Base-by-base conservation (phyloP, 2,888 invertebrate genomes). In the Yponomeuta evonymella region DNA sequence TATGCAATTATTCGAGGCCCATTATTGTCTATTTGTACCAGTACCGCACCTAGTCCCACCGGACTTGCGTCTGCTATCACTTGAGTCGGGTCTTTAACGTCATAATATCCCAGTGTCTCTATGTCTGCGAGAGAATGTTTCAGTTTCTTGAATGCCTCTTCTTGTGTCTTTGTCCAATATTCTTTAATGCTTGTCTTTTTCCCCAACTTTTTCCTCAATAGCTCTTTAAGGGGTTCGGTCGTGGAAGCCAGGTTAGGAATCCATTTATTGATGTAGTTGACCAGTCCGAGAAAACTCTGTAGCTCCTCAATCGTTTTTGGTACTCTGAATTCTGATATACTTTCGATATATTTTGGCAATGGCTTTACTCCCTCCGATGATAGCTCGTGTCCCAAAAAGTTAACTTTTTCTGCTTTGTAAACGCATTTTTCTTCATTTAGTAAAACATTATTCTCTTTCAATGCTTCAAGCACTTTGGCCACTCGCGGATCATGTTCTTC, bases 1-100 rank as follows among this genome's bases (percentile, higher is more conserved):
- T 82, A 87, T 1, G 79, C 77, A 48, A 88, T 84, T 4, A 88
- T 74, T 73, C 79, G 73, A 43, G 75, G 75, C 0, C 75, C 78
- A 43, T 73, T 73, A 0, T 72, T 10, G 30, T 75, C 71, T 5
- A 72, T 72, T 72, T 84, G 83, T 15, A 78, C 76, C 12, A 83
- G 70, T 5, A 83, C 79, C 2, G 76, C 79, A 8, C 82, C 81
- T 10, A 82, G 63, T 1, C 75, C 81, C 4, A 81, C 80, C 6
- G 82, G 80, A 51, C 79, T 82, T 15, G 81, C 83, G 72, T 85
- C 83, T 2, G 81, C 80, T 48, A 82, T 74, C 0, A 85, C 75
- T 69, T 76, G 75, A 9, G 83, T 83, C 33, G 73, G 74, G 23
- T 75, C 76, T 2, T 75, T 72, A 48, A 73, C 75, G 70, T 83